Base-by-base conservation (phyloP, 2,113 vertebrate genomes). In the Melozone crissalis region DNA sequence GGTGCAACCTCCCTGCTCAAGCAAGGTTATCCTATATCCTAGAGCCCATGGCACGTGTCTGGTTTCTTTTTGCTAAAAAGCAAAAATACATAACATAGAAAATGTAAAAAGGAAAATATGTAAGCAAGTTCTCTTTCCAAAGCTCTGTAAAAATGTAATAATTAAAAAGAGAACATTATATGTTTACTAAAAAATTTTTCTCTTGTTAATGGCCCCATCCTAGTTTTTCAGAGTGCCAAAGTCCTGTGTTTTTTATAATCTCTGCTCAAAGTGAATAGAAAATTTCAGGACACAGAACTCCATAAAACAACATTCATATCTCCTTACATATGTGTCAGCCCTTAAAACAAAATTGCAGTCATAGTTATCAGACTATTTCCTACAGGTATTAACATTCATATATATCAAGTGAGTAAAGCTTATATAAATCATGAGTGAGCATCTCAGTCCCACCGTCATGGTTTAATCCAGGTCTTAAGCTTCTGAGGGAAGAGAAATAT, bases 391-490 rank as follows among this genome's bases (percentile, higher is more conserved):
- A 95, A 13, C 21, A 39, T 91, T 82, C n/a, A 19, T 75, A 75
- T 78, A 52, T 94, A 84, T 68, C 61, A 79, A 44, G 46, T 39
- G 27, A 84, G 16, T 76, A 76, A 81, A 82, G 41, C 26, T 9
- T 75, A 55, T 61, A 57, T 87, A 89, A 87, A 81, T 89, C 23
- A 4, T 55, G 35, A 93, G 43, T 39, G 33, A 94, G 24, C 66
- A 85, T 76, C 80, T 82, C 47, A 65, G 84, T 74, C 73, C 35
- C 41, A 84, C 69, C 0, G 0, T 82, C 80, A 52, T 75, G 54
- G 35, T 81, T 91, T 93, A 94, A 91, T 55, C 65, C 47, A 75
- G 52, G 58, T 90, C 46, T 92, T 84, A 87, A 81, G 23, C n/a
- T 94, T 93, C 63, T 73, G 59, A 73, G 59, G 43, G 41, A 69